phyloP scores from a whole-genome alignment of 2,888 invertebrate genomes.

The Lasioglossum pauxillum region DNA sequence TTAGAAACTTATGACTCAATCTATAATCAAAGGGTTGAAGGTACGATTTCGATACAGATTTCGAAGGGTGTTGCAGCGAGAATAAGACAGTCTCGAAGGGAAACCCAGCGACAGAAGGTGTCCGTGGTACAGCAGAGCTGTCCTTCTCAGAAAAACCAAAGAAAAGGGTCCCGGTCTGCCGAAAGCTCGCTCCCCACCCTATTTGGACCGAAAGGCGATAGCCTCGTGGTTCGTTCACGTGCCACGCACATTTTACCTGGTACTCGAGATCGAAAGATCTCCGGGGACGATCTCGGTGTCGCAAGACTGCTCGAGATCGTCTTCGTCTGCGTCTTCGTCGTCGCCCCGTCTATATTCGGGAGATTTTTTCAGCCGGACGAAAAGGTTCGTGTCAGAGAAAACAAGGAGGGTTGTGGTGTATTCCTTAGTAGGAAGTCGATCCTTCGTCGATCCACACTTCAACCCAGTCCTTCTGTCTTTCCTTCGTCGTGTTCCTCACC shows the following conservation, averaged over 20 bases:
- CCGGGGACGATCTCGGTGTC: constrained; percentile 58
- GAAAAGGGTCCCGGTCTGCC: constrained; percentile 23
- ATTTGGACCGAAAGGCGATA: constrained; percentile 55
- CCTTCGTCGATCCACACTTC: constrained; percentile 53
- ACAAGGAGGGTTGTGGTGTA: constrained; percentile 41
- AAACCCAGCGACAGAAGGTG: constrained; percentile 45
- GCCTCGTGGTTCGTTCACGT: constrained; percentile 56
- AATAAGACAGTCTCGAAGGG: constrained; percentile 4
- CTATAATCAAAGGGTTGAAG: neutral
- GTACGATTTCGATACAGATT: neutral
- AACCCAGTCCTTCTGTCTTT: constrained; percentile 39
- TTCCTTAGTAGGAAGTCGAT: constrained; percentile 62
- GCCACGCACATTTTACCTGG: constrained; percentile 65
- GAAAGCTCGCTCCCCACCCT: constrained; percentile 24
- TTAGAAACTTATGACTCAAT: neutral
- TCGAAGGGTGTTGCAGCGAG: neutral
- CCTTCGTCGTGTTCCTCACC: constrained; percentile 33
- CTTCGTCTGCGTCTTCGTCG: neutral
- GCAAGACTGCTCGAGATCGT: constrained; percentile 49
- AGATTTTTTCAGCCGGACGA: constrained; percentile 24
- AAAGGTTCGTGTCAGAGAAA: constrained; percentile 35
- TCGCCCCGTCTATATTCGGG: constrained; percentile 17
- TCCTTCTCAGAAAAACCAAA: constrained; percentile 51
- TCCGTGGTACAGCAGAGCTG: constrained; percentile 9
- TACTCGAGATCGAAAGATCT: constrained; percentile 54